phyloP scores from a whole-genome alignment of 2,113 vertebrate species.

The Puffinus mauretanicus region DNA sequence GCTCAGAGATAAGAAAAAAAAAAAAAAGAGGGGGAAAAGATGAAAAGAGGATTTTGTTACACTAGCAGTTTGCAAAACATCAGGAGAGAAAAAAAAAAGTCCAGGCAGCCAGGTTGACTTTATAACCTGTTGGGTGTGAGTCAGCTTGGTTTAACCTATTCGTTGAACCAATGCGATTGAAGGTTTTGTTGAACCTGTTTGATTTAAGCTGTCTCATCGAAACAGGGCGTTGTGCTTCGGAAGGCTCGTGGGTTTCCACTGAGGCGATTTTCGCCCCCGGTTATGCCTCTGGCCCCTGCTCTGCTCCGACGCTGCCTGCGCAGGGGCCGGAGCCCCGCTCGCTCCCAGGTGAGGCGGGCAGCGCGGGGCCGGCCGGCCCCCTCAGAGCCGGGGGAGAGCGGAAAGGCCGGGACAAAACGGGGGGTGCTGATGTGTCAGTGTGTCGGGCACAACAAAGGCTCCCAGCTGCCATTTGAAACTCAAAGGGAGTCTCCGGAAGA shows the following conservation, averaged over 20 bases:
- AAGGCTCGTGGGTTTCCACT: background rate
- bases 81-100: background rate
- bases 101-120: background rate
- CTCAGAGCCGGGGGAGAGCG: background rate
- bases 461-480: constrained; percentile 18
- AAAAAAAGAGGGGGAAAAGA: background rate
- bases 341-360: background rate
- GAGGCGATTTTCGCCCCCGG: accelerated
- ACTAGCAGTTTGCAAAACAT: background rate
- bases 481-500: constrained; percentile 39
- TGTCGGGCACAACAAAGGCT: constrained; percentile 44
- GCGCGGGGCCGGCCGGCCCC: background rate
- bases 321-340: background rate
- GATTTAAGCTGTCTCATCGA: background rate
- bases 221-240: background rate
- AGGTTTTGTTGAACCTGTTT: background rate
- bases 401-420: background rate
- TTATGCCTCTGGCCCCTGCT: background rate
- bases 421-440: background rate
- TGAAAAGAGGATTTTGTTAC: background rate
- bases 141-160: background rate
- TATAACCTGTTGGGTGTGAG: background rate
- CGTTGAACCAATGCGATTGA: background rate
- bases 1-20: background rate
- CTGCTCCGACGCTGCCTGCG: background rate